Percentiles rank a stretch among this genome's conserved stretches.
These are phyloP conservation scores for Hormaphis cornu DNA, from an alignment of 1,140 invertebrate genomes.

Conservation along the genomic window DNA sequence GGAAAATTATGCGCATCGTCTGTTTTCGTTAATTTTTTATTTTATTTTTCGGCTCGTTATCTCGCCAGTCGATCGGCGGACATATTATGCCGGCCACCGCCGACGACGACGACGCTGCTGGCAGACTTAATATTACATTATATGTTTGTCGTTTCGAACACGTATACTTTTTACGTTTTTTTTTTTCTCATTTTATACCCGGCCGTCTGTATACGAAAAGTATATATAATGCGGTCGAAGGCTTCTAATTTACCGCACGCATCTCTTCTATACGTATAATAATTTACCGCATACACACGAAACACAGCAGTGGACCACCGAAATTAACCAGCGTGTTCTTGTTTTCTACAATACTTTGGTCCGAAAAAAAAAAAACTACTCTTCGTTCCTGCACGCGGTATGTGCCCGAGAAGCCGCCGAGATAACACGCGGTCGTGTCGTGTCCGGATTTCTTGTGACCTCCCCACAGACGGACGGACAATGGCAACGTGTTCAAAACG, in stretches of 20 bases:
- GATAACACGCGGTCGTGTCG: background rate
- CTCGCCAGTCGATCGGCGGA: background rate
- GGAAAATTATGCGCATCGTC: constrained; percentile 2
- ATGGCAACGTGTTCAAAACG: background rate
- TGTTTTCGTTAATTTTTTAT: constrained; percentile 4
- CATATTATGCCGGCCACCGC: background rate
- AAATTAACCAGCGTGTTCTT: constrained; percentile 23
- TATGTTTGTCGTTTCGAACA: background rate
- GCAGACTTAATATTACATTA: too few species aligned
- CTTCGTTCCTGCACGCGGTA: too few species aligned
- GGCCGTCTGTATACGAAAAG: background rate
- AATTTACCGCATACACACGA: too few species aligned
- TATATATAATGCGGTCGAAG: background rate
- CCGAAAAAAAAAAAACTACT: background rate
- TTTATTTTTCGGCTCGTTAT: constrained; percentile 13
- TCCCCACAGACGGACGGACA: background rate
- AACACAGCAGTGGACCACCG: background rate
- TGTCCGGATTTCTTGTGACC: background rate
- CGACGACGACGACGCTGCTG: background rate
- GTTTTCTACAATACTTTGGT: background rate
- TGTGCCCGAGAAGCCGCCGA: background rate
- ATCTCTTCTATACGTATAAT: background rate
- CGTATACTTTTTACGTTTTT: constrained; percentile 1
- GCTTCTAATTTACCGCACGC: constrained; percentile 25
- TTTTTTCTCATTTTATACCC: background rate